These are phyloP conservation scores for Natrix natrix DNA, from an alignment of 2,797 vertebrate species.

Conservation along the genomic window DNA sequence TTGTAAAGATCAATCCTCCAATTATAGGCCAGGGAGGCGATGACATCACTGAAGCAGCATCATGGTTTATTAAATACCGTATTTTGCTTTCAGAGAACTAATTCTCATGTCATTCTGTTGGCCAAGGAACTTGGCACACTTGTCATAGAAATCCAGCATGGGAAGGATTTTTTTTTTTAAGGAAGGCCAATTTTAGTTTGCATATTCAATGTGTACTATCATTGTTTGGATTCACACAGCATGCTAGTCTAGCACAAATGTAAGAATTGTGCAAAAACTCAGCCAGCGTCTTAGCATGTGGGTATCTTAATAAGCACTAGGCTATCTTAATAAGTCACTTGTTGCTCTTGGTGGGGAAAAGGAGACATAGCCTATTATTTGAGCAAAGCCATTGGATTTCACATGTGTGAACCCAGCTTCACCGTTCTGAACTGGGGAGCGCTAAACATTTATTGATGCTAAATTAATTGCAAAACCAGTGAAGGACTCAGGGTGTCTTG, in stretches of 20 bases:
- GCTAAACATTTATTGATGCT: background rate
- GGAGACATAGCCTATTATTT: background rate
- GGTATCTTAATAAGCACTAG: background rate
- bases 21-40: background rate
- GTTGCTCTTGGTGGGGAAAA: background rate
- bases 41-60: background rate
- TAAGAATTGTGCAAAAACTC: background rate
- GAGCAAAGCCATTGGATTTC: background rate
- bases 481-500: background rate
- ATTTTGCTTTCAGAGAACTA: no score
- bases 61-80: background rate
- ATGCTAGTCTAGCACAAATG: background rate
- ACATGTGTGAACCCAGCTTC: background rate
- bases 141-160: background rate
- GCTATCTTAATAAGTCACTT: background rate
- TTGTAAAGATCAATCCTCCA: background rate
- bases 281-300: background rate
- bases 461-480: background rate
- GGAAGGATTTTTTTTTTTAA: background rate
- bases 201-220: background rate
- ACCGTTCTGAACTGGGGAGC: background rate
- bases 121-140: background rate
- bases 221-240: background rate
- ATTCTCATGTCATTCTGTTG: background rate
- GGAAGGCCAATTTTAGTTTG: background rate